phyloP scores from a whole-genome alignment of 2,888 invertebrate species.

The Eretmocerus hayati region DNA sequence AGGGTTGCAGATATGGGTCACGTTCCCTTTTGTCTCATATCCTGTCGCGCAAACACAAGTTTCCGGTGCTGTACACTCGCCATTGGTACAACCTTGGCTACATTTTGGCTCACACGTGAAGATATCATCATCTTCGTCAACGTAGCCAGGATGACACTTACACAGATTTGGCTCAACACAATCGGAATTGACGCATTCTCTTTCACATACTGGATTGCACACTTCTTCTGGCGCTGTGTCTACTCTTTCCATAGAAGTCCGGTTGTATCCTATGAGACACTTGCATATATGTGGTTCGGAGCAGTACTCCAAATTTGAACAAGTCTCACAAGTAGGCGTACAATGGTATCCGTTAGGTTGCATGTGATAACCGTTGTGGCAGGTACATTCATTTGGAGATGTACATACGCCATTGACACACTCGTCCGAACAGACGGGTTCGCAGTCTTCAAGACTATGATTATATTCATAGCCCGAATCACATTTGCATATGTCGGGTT shows the following conservation, averaged over 20 bases:
- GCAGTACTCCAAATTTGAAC: conserved; percentile 55
- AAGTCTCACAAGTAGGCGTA: conserved; percentile 58
- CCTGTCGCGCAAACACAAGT: conserved; percentile 38
- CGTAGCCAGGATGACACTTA: conserved; percentile 30
- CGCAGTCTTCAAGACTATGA: conserved; percentile 24
- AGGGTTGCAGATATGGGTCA: conserved; percentile 13
- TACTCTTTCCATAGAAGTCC: conserved; percentile 42
- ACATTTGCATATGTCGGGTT: conserved; percentile 45
- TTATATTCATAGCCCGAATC: conserved; percentile 15
- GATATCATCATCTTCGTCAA: conserved; percentile 23
- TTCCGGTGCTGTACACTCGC: conserved; percentile 45
- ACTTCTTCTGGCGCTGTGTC: conserved; percentile 19
- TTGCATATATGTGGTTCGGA: conserved; percentile 65
- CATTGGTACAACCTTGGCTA: conserved; percentile 22
- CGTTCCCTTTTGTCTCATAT: conserved; percentile 24
- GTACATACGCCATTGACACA: conserved; percentile 50
- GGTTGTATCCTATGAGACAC: conserved; percentile 60
- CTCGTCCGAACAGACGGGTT: conserved; percentile 37
- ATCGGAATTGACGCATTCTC: conserved; percentile 34
- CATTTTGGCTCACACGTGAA: conserved; percentile 32
- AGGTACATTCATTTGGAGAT: conserved; percentile 41
- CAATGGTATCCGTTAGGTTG: conserved; percentile 42
- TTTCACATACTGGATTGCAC: conserved; percentile 39
- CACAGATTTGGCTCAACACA: conserved; percentile 33
- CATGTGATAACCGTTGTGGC: conserved; percentile 44